Percentiles rank a stretch among this genome's conserved stretches.
Evolutionary conservation across 2,113 vertebrate species (phyloP).

Genomic region (Syngnathus typhle): DNA sequence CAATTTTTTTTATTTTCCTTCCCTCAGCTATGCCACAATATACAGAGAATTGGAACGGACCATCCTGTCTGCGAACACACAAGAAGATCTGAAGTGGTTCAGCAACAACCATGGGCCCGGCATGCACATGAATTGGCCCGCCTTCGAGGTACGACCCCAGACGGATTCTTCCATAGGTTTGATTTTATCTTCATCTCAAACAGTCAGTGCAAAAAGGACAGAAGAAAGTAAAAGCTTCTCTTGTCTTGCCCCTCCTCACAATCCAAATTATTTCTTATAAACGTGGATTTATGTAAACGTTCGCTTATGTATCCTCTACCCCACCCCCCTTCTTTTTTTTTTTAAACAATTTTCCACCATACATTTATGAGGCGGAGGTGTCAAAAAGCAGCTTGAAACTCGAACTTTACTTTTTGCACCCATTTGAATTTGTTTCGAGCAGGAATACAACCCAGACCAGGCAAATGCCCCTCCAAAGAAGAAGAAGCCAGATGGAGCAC

Average conservation of each 20-base stretch:
- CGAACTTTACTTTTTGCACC: neutral
- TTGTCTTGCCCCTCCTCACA: too few species aligned
- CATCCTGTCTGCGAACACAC: conserved; percentile 82
- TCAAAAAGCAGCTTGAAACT: neutral
- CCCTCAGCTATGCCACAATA: conserved; percentile 81
- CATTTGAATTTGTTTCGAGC: conserved; percentile 15
- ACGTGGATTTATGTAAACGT: too few species aligned
- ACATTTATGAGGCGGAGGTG: neutral
- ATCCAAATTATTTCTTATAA: too few species aligned
- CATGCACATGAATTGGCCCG: conserved; percentile 98
- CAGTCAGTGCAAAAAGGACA: too few species aligned
- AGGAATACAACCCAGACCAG: conserved; percentile 95
- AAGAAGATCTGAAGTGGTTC: conserved; percentile 99
- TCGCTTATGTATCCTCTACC: too few species aligned
- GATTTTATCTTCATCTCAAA: too few species aligned
- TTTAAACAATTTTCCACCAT: too few species aligned
- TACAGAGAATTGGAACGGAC: conserved; percentile 94
- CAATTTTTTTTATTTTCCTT: conserved; percentile 36
- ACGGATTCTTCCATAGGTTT: neutral
- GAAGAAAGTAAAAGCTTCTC: too few species aligned
- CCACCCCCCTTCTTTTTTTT: too few species aligned
- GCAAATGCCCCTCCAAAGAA: conserved; percentile 82
- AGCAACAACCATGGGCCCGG: conserved; percentile 87
- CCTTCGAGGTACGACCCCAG: conserved; percentile 80
- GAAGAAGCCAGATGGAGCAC: conserved; percentile 84